Percentiles rank a stretch among this genome's conserved stretches.
Evolutionary conservation across 2,888 invertebrate genomes (phyloP).

Genomic region (Heliconius sara): DNA sequence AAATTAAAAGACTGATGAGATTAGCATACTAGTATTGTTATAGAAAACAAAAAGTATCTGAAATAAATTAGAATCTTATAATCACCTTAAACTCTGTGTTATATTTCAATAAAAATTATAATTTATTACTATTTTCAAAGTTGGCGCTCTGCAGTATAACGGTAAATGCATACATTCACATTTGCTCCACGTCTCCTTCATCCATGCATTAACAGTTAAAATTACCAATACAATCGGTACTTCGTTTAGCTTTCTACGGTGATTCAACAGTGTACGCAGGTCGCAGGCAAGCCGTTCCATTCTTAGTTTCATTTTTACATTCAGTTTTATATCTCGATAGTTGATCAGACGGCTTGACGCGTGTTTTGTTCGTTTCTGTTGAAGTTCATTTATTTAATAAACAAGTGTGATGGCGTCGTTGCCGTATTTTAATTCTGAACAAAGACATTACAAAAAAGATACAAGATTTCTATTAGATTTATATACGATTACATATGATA

Average conservation of each 20-base stretch:
- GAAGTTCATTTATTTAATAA: conserved; percentile 39
- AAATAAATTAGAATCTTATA: not conserved
- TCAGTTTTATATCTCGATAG: conserved; percentile 45
- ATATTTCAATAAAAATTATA: not conserved
- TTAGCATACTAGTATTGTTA: not conserved
- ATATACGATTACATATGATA: conserved; percentile 93
- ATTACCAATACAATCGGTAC: conserved; percentile 71
- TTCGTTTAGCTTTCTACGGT: conserved; percentile 78
- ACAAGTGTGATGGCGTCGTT: conserved; percentile 75
- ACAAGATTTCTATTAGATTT: conserved; percentile 92
- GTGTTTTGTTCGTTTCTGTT: conserved; percentile 55
- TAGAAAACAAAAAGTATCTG: not conserved
- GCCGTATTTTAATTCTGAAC: conserved; percentile 82
- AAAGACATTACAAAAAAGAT: conserved; percentile 94
- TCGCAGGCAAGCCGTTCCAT: conserved; percentile 63
- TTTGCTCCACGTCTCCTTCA: conserved; percentile 73
- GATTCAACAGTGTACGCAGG: conserved; percentile 69
- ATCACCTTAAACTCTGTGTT: not conserved
- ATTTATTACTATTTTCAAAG: conserved; percentile 53
- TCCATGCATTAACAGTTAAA: conserved; percentile 75
- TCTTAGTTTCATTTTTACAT: conserved; percentile 46
- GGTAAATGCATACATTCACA: conserved; percentile 69
- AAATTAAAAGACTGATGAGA: not conserved
- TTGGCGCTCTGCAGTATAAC: conserved; percentile 69
- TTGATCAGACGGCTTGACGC: conserved; percentile 57